phyloP scores from a whole-genome alignment of 2,888 invertebrate genomes.

The Trissoscelio sp. region DNA sequence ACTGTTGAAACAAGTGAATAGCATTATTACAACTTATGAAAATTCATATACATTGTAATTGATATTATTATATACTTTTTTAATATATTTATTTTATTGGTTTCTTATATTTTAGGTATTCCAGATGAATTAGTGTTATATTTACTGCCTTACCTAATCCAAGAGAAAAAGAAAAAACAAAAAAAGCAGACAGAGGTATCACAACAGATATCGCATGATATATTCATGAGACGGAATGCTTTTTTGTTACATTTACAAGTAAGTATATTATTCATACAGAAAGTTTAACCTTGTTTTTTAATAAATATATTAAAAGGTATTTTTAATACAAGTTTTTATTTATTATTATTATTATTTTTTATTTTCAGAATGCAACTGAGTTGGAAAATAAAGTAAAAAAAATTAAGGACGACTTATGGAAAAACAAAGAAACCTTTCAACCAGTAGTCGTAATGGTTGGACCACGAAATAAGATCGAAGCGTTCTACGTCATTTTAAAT shows the following conservation, averaged over 20 bases:
- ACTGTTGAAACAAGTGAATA: neutral
- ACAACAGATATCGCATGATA: neutral
- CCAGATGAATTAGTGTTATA: constrained; percentile 29
- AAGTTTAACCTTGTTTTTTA: too few species aligned
- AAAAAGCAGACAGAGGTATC: neutral
- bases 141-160: neutral
- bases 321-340: neutral
- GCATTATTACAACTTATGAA: neutral
- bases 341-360: neutral
- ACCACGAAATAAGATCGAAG: neutral
- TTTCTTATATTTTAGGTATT: constrained; percentile 11
- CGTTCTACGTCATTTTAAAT: constrained; percentile 23
- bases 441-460: constrained; percentile 28
- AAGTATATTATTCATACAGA: neutral
- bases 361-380: constrained; percentile 31
- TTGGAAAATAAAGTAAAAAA: neutral
- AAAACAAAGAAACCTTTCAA: constrained; percentile 23
- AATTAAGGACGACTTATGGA: constrained; percentile 10
- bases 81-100: neutral
- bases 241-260: constrained; percentile 10
- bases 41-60: neutral
- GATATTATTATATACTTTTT: neutral
- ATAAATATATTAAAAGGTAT: neutral
- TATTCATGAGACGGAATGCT: neutral
- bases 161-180: neutral